Percentiles rank a stretch among this genome's conserved stretches.
Evolutionary conservation across 2,888 invertebrate species (phyloP).

Genomic region (Odontomyia ornata): DNA sequence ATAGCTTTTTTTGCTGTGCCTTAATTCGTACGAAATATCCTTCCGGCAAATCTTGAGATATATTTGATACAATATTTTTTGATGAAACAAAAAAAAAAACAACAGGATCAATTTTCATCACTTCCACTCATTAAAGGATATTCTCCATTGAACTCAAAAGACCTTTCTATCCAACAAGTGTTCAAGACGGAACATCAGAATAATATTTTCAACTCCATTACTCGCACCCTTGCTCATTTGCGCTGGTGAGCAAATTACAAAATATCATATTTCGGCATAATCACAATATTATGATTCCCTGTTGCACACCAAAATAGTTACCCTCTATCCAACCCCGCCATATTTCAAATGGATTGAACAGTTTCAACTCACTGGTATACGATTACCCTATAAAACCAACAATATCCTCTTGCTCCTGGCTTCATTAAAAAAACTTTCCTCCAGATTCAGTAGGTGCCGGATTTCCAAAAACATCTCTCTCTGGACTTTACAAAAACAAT

Average conservation of each 20-base stretch:
- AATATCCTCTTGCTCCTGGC: neutral
- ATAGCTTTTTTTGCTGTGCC: too few relatives aligned
- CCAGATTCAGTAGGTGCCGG: conserved; percentile 13
- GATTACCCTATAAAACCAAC: conserved; percentile 12
- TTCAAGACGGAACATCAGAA: neutral
- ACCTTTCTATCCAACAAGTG: conserved; percentile 23
- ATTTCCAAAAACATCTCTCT: conserved; percentile 35
- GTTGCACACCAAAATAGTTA: neutral
- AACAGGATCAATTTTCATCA: neutral
- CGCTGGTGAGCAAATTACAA: conserved; percentile 9
- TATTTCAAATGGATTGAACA: neutral
- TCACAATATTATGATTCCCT: conserved; percentile 15
- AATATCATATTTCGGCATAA: conserved; percentile 22
- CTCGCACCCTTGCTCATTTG: neutral
- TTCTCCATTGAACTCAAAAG: neutral
- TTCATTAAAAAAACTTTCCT: neutral
- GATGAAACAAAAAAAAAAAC: too few relatives aligned
- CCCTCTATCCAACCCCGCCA: neutral
- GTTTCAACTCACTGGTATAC: neutral
- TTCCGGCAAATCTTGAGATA: too few relatives aligned
- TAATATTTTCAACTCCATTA: neutral
- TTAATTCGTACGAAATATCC: too few relatives aligned
- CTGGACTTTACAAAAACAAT: conserved; percentile 31
- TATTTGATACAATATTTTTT: too few relatives aligned
- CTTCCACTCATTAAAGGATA: neutral